Evolutionary conservation across 2,113 vertebrate genomes (phyloP), one percentile per base, ranked within the genome.

Genomic region (Arothron firmamentum): DNA sequence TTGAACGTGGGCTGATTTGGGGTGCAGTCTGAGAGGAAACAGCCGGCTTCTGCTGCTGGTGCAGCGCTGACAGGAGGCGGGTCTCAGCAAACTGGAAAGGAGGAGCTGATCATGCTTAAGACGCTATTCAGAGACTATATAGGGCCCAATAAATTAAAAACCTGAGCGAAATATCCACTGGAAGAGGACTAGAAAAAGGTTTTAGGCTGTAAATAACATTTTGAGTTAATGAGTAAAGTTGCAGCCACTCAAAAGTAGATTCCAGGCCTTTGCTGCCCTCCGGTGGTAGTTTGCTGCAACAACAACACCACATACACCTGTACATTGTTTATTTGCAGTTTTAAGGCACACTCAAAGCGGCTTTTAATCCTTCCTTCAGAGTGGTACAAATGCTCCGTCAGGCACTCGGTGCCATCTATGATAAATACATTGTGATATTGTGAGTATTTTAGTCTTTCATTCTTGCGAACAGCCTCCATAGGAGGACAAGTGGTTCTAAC

Each of bases 271-370:
- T 84, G 74, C 67, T 71, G 74, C 75, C 74, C 67, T 70, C 84
- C 69, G 41, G 54, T 25, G 0, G 65, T 47, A 19, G 4, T 8
- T 49, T 2, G 70, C 14, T 54, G 3, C 53, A 71, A 31, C 18
- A 42, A 47, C n/a, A 55, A 53, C 17, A 59, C 61, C 17, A 59
- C 61, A 47, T 10, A 21, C 17, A 21, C 11, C 2, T 31, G 28
- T 9, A 34, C 3, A 34, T 14, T 15, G 23, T 53, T 87, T 82
- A 84, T 82, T 84, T 56, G 3, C 0, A 55, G 9, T 63, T 72
- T 16, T 68, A 82, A 88, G 84, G 86, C 84, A 87, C 84, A 28
- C 10, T 38, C 10, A 10, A 38, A 11, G 10, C 34, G 11, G 34
- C 34, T 11, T 38, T 74, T 5, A 20, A 45, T 31, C 18, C 42